A percentile compares a stretch with the other conserved stretches of the same genome.
phyloP scores from a whole-genome alignment of 2,888 invertebrate genomes.

The Therioaphis trifolii region DNA sequence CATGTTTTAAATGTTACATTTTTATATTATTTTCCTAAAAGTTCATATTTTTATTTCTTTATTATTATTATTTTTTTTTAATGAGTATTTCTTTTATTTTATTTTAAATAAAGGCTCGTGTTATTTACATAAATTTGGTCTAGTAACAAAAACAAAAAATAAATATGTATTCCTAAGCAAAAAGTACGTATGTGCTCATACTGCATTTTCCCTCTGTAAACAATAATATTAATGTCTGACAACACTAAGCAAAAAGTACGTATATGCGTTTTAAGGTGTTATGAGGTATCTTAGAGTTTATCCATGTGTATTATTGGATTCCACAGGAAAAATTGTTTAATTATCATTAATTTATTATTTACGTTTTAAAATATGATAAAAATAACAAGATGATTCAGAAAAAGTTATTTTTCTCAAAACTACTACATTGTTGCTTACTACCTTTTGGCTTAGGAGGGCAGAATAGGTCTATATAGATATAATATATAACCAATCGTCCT shows the following conservation, averaged over 20 bases:
- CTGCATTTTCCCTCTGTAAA: slow-evolving; percentile 64
- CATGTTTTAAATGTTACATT: neutral
- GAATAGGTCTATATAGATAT: neutral
- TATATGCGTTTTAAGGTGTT: slow-evolving; percentile 14
- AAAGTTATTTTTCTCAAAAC: slow-evolving; percentile 29
- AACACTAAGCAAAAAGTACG: neutral
- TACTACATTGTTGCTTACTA: slow-evolving; percentile 19
- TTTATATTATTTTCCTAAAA: too few species aligned
- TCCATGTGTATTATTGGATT: neutral
- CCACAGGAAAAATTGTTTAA: slow-evolving; percentile 17
- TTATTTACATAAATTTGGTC: too few species aligned
- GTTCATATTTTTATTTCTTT: too few species aligned
- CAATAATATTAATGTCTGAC: neutral
- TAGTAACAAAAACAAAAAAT: too few species aligned
- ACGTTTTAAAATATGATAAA: neutral
- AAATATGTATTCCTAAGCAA: too few species aligned
- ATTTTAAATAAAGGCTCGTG: neutral
- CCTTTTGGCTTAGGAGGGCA: slow-evolving; percentile 32
- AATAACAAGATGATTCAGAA: slow-evolving; percentile 34
- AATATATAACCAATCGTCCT: too few species aligned
- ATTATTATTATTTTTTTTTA: neutral
- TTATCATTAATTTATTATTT: slow-evolving; percentile 24
- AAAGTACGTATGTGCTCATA: slow-evolving; percentile 27
- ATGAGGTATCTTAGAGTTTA: neutral
- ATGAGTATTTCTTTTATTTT: neutral